phyloP scores from a whole-genome alignment of 2,888 invertebrate genomes.

The Caradrina kadenii region DNA sequence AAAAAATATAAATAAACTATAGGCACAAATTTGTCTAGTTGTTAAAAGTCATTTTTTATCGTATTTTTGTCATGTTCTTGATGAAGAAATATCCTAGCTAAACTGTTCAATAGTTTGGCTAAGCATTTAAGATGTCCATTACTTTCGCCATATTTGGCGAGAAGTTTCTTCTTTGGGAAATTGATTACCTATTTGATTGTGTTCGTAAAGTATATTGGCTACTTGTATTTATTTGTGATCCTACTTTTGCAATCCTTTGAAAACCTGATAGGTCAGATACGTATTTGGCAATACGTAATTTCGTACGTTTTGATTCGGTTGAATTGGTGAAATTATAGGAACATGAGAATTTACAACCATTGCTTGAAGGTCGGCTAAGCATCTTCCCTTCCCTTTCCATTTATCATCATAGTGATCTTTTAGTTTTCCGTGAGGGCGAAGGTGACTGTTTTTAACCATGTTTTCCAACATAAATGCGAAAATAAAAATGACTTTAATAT shows the following conservation, averaged over 20 bases:
- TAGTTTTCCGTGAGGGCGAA: not conserved
- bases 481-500: too few species aligned
- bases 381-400: not conserved
- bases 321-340: conserved; percentile 20
- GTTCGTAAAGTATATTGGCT: conserved; percentile 28
- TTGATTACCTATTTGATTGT: conserved; percentile 34
- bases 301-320: conserved; percentile 30
- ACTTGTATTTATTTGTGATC: conserved; percentile 29
- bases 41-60: too few species aligned
- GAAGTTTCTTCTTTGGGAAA: conserved; percentile 15
- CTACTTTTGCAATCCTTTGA: conserved; percentile 24
- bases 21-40: too few species aligned
- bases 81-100: not conserved
- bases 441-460: too few species aligned
- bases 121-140: not conserved
- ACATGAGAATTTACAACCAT: conserved; percentile 22
- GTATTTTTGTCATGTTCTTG: not conserved
- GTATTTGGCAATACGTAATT: conserved; percentile 44
- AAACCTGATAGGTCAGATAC: conserved; percentile 51
- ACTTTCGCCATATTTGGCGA: not conserved
- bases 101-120: not conserved
- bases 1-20: too few species aligned
- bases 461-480: too few species aligned
- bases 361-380: conserved; percentile 10
- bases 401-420: not conserved